Evolutionary conservation across 2,113 vertebrate genomes (phyloP).

Genomic region (Hydropotes inermis): DNA sequence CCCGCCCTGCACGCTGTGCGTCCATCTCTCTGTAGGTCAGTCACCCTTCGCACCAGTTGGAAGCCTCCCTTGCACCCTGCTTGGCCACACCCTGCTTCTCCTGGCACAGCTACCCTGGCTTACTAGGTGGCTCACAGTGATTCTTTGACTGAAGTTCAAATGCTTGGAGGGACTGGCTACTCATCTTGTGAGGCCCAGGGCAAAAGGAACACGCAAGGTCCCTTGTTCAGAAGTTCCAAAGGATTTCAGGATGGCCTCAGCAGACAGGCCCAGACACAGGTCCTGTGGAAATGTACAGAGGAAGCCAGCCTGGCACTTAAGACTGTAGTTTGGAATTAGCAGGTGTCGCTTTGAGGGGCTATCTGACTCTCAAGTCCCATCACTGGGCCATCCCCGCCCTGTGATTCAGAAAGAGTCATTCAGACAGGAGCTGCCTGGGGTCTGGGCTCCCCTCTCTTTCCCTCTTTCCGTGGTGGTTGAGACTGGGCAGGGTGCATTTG

Average conservation of each 20-base stretch:
- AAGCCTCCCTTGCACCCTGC: background rate
- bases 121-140: background rate
- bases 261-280: background rate
- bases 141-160: background rate
- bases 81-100: background rate
- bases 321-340: background rate
- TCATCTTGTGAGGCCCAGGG: background rate
- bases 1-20: rapidly evolving
- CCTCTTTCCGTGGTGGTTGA: background rate
- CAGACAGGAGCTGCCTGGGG: background rate
- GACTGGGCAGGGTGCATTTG: background rate
- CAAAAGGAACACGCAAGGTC: background rate
- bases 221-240: background rate
- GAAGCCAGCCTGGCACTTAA: background rate
- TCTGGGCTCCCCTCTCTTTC: background rate
- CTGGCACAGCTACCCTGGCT: background rate
- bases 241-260: background rate
- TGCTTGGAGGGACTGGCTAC: background rate
- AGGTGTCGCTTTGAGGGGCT: background rate
- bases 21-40: background rate
- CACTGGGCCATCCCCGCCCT: background rate
- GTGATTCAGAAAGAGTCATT: background rate
- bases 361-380: background rate
- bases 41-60: too few relatives aligned
- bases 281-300: rapidly evolving